Evolutionary conservation across 2,888 invertebrate genomes (phyloP).

Genomic region (Thelaira solivaga): DNA sequence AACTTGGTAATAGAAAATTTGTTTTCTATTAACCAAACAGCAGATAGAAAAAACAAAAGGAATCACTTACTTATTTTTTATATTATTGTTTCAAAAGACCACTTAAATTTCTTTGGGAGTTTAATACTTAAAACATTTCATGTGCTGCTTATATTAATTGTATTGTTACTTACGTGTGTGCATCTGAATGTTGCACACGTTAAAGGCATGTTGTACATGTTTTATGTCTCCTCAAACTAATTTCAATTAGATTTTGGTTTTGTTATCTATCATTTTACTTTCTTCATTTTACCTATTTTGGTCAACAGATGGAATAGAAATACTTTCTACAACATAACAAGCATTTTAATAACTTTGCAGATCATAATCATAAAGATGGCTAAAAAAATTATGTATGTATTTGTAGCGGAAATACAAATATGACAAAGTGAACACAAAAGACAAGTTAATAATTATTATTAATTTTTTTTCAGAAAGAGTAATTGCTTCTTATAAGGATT

Average conservation of each 20-base stretch:
- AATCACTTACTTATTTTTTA: slow-evolving; percentile 26
- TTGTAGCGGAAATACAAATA: not conserved
- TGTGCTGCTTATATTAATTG: not conserved
- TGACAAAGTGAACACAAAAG: not conserved
- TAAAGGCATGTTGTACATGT: slow-evolving; percentile 4
- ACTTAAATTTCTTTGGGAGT: not conserved
- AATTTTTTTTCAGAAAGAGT: not conserved
- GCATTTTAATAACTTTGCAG: not conserved
- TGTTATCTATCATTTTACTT: slow-evolving; percentile 38
- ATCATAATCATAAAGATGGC: not conserved
- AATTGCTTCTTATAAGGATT: not conserved
- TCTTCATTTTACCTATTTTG: slow-evolving; percentile 13
- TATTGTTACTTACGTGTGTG: too few species aligned
- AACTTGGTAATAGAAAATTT: slow-evolving; percentile 43
- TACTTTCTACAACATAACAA: slow-evolving; percentile 10
- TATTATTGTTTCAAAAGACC: not conserved
- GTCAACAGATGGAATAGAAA: slow-evolving; percentile 2
- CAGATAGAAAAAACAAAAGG: slow-evolving; percentile 11
- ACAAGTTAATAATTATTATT: not conserved
- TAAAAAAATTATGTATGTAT: not conserved
- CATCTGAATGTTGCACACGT: not conserved
- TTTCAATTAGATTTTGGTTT: slow-evolving; percentile 35
- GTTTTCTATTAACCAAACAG: not conserved
- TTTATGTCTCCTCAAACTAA: slow-evolving; percentile 6
- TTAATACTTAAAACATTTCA: not conserved